phyloP scores from a whole-genome alignment of 2,888 invertebrate species.

The Pardosa pseudoannulata region DNA sequence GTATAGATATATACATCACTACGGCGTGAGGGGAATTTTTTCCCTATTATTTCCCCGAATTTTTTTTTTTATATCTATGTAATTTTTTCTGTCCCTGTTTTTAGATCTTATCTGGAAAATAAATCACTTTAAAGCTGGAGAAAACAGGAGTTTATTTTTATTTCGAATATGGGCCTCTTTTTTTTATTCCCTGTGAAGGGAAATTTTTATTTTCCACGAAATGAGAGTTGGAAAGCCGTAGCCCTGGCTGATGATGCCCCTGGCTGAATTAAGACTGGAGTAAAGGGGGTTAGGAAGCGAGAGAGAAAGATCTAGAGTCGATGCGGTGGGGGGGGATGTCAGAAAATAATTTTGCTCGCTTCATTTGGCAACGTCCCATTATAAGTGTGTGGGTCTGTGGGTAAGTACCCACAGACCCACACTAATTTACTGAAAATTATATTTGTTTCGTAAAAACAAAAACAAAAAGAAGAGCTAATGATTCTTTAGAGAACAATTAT shows the following conservation, averaged over 20 bases:
- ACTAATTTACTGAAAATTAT: too few species aligned
- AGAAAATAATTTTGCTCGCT: constrained; percentile 48
- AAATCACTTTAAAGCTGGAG: constrained; percentile 69
- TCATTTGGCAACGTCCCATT: constrained; percentile 52
- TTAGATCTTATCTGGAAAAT: constrained; percentile 60
- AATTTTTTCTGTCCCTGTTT: constrained; percentile 34
- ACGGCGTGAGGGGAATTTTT: constrained; percentile 12
- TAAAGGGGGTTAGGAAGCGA: not conserved
- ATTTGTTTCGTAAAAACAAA: too few species aligned
- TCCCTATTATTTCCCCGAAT: not conserved
- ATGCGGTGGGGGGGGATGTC: not conserved
- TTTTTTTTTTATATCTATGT: constrained; percentile 23
- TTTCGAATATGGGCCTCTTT: not conserved
- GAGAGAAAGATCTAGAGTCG: constrained; percentile 4
- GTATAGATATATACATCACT: not conserved
- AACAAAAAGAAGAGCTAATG: too few species aligned
- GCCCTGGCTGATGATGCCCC: not conserved
- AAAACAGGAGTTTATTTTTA: constrained; percentile 61
- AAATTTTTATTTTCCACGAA: not conserved
- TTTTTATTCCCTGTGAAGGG: too few species aligned
- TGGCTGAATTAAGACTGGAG: constrained; percentile 4
- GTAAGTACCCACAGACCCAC: too few species aligned
- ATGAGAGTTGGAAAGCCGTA: not conserved
- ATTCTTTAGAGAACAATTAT: too few species aligned
- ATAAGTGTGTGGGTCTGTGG: constrained; percentile 40